Percentiles rank a stretch among this genome's conserved stretches.
Evolutionary conservation across 2,888 invertebrate species (phyloP).

Genomic region (Oscheius myriophilus): DNA sequence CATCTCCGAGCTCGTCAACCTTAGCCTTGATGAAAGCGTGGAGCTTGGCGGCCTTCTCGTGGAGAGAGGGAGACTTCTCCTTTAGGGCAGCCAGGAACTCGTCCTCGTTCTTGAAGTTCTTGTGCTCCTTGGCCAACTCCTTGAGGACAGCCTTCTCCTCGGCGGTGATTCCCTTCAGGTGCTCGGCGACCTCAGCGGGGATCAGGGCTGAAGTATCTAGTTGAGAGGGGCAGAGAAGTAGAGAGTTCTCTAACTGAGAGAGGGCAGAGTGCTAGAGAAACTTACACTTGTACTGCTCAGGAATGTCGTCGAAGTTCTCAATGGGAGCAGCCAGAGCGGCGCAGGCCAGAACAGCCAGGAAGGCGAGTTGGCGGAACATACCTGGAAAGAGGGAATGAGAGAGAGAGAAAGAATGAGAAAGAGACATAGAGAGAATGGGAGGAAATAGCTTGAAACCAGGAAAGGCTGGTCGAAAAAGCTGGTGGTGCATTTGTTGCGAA

Average conservation of each 20-base stretch:
- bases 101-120: conserved; percentile 54
- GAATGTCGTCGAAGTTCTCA: conserved; percentile 61
- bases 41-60: conserved; percentile 62
- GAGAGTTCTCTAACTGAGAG: too few relatives aligned
- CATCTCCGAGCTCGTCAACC: conserved; percentile 57
- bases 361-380: conserved; percentile 31
- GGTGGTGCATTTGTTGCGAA: too few relatives aligned
- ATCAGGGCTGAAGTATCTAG: conserved; percentile 51
- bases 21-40: conserved; percentile 56
- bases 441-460: too few relatives aligned
- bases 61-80: conserved; percentile 62
- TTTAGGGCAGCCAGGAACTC: conserved; percentile 63
- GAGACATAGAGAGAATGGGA: background rate
- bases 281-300: conserved; percentile 63
- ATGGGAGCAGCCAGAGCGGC: conserved; percentile 51
- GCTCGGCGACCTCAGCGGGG: conserved; percentile 65
- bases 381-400: background rate
- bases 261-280: background rate
- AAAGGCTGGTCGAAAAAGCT: too few relatives aligned
- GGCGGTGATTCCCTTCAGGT: conserved; percentile 62
- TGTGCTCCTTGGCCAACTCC: conserved; percentile 60
- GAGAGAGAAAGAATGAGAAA: background rate
- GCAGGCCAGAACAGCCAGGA: conserved; percentile 48
- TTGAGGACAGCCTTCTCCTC: conserved; percentile 65
- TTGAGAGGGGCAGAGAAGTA: too few relatives aligned